Evolutionary conservation across 2,888 invertebrate species (phyloP), one percentile per base, ranked within the genome.

Genomic region (Watsonalla binaria): DNA sequence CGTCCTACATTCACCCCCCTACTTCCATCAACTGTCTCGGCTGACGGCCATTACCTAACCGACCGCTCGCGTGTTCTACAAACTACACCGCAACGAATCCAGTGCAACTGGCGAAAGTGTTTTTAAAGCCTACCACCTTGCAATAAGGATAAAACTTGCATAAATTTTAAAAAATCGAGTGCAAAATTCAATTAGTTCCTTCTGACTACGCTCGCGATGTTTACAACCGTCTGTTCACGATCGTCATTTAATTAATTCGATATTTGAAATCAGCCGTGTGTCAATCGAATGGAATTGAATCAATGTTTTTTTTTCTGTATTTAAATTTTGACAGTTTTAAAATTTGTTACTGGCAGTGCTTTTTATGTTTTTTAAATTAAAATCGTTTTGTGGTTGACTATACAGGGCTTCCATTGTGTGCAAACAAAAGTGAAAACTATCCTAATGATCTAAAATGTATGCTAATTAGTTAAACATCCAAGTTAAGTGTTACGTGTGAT

Each of bases 1-100:
- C 82, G 87, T 81, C 86, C 86, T 84, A 88, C 87, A 87, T 89
- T 82, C 75, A 86, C 85, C 86, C 85, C 85, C 84, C 86, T 86
- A 82, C 80, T 81, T 83, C 80, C 81, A 82, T 82, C 82, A 79
- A 80, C 80, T 77, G 81, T 80, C 82, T 80, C 72, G 76, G 70
- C 80, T 83, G 84, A 83, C 79, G 78, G 78, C 80, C 85, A 87
- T 88, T 89, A 85, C 86, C 84, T 84, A 86, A 87, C 86, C 82
- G 76, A 78, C 82, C 74, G 82, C 75, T 78, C 76, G 72, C 72
- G 49, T 79, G 84, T 75, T 84, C 82, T 74, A 80, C 83, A 78
- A 81, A 82, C 82, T 70, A 71, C 76, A 68, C 63, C 63, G 67
- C 63, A 66, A 66, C 63, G 61, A 51, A 53, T 58, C 52, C 58